phyloP scores from a whole-genome alignment of 2,797 vertebrate genomes.

The Channa striata region DNA sequence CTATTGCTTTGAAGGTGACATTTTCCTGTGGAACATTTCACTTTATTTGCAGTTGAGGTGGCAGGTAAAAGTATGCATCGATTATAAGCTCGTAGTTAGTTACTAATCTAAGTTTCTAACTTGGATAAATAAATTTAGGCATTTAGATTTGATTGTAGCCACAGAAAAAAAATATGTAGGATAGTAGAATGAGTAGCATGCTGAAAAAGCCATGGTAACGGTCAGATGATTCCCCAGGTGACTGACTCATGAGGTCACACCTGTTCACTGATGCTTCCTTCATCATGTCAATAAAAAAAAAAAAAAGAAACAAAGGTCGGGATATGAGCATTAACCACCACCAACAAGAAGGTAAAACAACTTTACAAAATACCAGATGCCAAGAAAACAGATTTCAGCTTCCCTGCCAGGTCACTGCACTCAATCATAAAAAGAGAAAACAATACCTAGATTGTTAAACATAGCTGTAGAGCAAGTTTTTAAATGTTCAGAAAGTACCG shows the following conservation, averaged over 20 bases:
- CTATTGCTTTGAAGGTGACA: background rate
- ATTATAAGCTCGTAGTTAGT: background rate
- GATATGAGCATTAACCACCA: too few relatives aligned
- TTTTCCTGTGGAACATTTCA: background rate
- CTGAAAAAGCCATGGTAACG: too few relatives aligned
- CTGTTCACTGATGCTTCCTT: slow-evolving; percentile 7
- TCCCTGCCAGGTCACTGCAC: too few relatives aligned
- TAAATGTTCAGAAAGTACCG: background rate
- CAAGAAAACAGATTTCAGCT: background rate
- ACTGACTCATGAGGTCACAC: background rate
- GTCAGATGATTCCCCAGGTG: background rate
- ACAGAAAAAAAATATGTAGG: too few relatives aligned
- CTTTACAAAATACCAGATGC: slow-evolving; percentile 1
- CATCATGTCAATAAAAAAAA: background rate
- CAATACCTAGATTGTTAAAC: background rate
- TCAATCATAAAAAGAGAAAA: too few relatives aligned
- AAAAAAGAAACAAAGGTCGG: too few relatives aligned
- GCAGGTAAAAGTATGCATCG: too few relatives aligned
- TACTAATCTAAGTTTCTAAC: background rate
- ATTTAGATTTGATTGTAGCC: too few relatives aligned
- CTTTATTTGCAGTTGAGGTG: too few relatives aligned
- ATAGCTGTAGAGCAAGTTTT: background rate
- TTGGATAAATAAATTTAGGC: background rate
- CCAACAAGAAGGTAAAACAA: background rate
- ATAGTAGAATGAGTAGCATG: too few relatives aligned